Conservation (phyloP, 2,797 vertebrate species). For the Xenopus petersii region DNA sequence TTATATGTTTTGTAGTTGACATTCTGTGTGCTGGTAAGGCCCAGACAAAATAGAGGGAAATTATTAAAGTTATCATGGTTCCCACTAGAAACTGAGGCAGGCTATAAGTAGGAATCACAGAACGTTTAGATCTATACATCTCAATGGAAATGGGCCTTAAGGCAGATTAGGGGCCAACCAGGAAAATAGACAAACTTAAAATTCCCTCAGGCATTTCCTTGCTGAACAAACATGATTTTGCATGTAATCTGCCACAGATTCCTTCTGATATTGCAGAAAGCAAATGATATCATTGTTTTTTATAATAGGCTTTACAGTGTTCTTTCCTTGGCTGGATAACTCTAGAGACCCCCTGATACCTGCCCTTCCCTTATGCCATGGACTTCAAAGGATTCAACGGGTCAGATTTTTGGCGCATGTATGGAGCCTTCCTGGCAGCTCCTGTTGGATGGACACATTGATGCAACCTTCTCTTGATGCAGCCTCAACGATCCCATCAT, state of each 20-base stretch:
- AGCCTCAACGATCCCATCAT: no score
- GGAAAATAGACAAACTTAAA: slow-evolving; percentile 4
- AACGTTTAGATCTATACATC: slow-evolving; percentile 11
- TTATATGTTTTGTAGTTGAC: not conserved
- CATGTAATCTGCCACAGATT: no score
- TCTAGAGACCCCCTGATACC: no score
- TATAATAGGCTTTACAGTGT: no score
- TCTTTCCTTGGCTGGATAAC: no score
- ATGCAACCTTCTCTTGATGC: no score
- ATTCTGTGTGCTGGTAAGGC: slow-evolving; percentile 5
- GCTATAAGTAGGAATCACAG: not conserved
- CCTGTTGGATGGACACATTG: no score
- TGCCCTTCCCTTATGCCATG: rapidly evolving
- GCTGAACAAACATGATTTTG: not conserved
- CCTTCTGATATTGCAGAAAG: no score
- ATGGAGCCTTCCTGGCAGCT: no score
- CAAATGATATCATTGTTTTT: no score
- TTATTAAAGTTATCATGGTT: not conserved
- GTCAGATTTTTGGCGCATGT: no score
- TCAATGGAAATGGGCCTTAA: slow-evolving; percentile 10
- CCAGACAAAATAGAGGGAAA: not conserved
- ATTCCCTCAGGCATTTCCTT: not conserved
- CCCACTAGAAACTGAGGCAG: not conserved
- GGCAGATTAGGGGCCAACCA: not conserved
- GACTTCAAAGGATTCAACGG: no score